Conservation (phyloP, 2,888 invertebrate species). For the Pegoplata infirma region DNA sequence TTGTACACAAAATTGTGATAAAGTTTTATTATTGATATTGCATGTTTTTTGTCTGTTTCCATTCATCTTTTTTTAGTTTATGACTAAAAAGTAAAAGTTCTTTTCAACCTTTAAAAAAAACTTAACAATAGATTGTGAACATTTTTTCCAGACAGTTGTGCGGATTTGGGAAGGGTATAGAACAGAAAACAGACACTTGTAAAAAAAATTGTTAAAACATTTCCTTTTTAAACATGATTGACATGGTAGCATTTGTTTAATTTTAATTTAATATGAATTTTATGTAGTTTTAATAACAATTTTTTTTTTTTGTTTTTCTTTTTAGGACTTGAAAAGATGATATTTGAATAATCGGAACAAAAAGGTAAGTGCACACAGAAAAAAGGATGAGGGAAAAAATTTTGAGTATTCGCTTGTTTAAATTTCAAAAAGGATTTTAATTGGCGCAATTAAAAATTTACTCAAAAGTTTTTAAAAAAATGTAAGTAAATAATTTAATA, state of each 20-base stretch:
- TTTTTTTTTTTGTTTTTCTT: too few relatives aligned
- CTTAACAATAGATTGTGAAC: constrained; percentile 52
- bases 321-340: too few relatives aligned
- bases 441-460: too few relatives aligned
- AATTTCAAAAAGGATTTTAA: too few relatives aligned
- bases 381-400: too few relatives aligned
- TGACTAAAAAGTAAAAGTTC: constrained; percentile 56
- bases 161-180: constrained; percentile 17
- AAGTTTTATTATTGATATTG: constrained; percentile 53
- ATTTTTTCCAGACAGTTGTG: constrained; percentile 52
- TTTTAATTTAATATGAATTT: not conserved
- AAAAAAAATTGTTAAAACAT: constrained; percentile 33
- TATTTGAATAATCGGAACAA: not conserved
- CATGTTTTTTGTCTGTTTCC: constrained; percentile 38
- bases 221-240: constrained; percentile 47
- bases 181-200: constrained; percentile 45
- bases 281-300: not conserved
- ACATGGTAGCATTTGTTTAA: constrained; percentile 36
- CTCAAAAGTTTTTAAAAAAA: too few relatives aligned
- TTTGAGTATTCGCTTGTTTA: too few relatives aligned
- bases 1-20: constrained; percentile 21
- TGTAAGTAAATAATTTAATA: too few relatives aligned
- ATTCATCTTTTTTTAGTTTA: constrained; percentile 30
- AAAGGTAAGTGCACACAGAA: too few relatives aligned
- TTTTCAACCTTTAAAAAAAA: constrained; percentile 31